Conservation (phyloP, 2,113 vertebrate species). For the Poeciliopsis occidentalis region DNA sequence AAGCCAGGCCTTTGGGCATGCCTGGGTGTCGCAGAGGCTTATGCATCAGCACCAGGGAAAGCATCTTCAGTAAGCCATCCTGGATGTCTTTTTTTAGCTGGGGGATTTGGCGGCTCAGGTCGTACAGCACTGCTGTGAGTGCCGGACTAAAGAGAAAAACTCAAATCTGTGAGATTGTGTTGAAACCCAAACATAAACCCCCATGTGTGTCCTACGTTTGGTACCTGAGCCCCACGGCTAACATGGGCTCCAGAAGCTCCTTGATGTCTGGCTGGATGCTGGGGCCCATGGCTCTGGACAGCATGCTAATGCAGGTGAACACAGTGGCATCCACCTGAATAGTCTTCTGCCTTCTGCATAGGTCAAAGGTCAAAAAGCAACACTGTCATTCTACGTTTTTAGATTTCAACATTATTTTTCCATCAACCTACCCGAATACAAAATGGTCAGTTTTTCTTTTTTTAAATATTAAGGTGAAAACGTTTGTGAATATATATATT, state of each 20-base stretch:
- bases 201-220: not conserved
- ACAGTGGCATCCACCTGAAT: conserved; percentile 98
- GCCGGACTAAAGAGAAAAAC: conserved; percentile 83
- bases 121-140: conserved; percentile 93
- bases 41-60: conserved; percentile 98
- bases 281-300: conserved; percentile 96
- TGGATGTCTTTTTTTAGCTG: conserved; percentile 99
- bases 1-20: conserved; percentile 96
- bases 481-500: too few relatives aligned
- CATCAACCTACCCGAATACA: not conserved
- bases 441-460: too few relatives aligned
- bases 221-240: conserved; percentile 96
- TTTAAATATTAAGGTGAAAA: too few relatives aligned
- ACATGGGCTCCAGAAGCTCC: conserved; percentile 97
- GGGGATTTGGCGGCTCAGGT: conserved; percentile 97
- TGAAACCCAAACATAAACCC: not conserved
- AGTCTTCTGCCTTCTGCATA: conserved; percentile 91
- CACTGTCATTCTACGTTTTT: not conserved
- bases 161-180: not conserved
- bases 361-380: not conserved
- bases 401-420: not conserved
- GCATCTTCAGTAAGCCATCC: conserved; percentile 97
- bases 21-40: conserved; percentile 95
- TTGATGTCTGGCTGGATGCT: conserved; percentile 97
- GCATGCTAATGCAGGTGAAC: conserved; percentile 98